phyloP scores from a whole-genome alignment of 2,797 vertebrate genomes.

The Amblyraja radiata region DNA sequence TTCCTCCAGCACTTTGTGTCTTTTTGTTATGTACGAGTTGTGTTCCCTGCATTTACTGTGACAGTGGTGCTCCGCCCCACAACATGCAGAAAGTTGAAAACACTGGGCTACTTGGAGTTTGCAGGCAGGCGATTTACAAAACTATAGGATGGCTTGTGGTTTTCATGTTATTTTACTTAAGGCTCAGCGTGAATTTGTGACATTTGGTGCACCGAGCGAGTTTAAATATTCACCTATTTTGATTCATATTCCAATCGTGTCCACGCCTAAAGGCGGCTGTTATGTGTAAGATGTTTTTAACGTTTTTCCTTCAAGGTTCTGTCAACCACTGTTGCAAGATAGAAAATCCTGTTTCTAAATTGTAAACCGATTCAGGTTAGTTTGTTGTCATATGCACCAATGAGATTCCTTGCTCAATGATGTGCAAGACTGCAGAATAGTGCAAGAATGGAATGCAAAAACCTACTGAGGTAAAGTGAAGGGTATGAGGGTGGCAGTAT shows the following conservation, averaged over 20 bases:
- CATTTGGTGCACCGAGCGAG: background rate
- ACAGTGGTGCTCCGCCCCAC: background rate
- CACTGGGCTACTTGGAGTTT: background rate
- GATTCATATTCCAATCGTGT: background rate
- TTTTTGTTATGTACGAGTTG: background rate
- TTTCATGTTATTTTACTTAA: background rate
- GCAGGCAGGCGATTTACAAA: background rate
- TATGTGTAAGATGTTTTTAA: background rate
- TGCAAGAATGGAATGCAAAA: too few species aligned
- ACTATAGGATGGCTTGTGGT: background rate
- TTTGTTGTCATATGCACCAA: too few species aligned
- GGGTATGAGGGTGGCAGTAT: too few species aligned
- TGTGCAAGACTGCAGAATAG: too few species aligned
- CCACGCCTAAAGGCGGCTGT: too few species aligned
- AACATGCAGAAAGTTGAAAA: background rate
- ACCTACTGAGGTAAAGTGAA: too few species aligned
- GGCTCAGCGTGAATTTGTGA: background rate
- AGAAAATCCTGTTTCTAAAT: too few species aligned
- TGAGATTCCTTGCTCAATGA: too few species aligned
- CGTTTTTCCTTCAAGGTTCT: background rate
- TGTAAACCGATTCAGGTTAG: too few species aligned
- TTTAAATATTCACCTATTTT: background rate
- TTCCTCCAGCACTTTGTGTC: too few species aligned
- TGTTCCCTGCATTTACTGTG: background rate
- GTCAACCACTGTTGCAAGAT: too few species aligned